Evolutionary conservation across 2,797 vertebrate species (phyloP).

Genomic region (Leptatherina wallacei): DNA sequence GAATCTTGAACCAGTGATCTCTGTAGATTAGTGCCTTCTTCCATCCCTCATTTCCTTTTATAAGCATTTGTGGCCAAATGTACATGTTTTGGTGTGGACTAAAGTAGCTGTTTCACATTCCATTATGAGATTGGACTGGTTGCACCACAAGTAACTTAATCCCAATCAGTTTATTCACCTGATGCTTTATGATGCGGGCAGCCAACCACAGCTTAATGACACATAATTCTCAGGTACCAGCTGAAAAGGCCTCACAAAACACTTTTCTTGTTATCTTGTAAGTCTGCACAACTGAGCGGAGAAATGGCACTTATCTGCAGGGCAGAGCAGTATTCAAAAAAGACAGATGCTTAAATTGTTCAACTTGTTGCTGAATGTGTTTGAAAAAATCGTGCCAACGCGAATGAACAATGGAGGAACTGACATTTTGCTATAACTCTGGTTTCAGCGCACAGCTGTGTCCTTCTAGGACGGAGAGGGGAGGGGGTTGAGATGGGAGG

Average conservation of each 20-base stretch:
- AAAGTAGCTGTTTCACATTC: background rate
- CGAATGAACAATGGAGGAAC: background rate
- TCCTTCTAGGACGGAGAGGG: constrained; percentile 5
- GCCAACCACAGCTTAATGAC: constrained; percentile 5
- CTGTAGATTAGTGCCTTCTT: background rate
- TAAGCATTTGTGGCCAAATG: background rate
- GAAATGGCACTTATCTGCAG: constrained; percentile 5
- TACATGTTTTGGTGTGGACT: background rate
- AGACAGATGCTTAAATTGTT: constrained; percentile 4
- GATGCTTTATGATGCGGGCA: background rate
- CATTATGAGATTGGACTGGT: background rate
- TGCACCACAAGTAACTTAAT: background rate
- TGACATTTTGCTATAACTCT: background rate
- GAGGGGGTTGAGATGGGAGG: constrained; percentile 2
- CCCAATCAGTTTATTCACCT: background rate
- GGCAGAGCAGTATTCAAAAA: background rate
- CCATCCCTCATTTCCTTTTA: background rate
- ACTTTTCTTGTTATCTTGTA: background rate
- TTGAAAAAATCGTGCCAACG: background rate
- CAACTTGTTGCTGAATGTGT: constrained; percentile 3
- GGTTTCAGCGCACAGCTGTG: constrained; percentile 11
- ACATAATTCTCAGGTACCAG: background rate
- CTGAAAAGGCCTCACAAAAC: background rate
- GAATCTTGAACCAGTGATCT: background rate
- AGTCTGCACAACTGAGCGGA: constrained; percentile 7